These are phyloP conservation scores for Listrodromus nycthemerus DNA, from an alignment of 2,888 invertebrate species.

Conservation along the genomic window DNA sequence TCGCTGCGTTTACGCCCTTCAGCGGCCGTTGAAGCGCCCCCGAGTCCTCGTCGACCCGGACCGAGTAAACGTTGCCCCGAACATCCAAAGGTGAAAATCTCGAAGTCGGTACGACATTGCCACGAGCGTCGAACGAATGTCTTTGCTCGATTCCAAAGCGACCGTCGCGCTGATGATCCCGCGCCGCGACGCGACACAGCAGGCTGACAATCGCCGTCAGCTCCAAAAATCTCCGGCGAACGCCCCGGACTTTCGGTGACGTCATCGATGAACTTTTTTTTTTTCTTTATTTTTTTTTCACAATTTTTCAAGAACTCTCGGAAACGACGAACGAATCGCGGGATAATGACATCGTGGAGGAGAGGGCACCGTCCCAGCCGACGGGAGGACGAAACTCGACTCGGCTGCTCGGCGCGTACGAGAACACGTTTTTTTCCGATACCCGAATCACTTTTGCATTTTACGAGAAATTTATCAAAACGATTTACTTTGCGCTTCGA, in stretches of 20 bases:
- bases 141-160: neutral
- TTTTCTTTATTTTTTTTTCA: neutral
- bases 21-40: neutral
- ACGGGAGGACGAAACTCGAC: neutral
- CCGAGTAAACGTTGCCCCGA: constrained; percentile 13
- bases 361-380: constrained; percentile 1
- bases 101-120: constrained; percentile 29
- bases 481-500: neutral
- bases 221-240: neutral
- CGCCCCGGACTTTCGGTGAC: constrained; percentile 14
- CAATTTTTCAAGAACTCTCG: neutral
- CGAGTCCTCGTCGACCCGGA: constrained; percentile 24
- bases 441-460: constrained; percentile 1
- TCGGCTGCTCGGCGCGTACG: constrained; percentile 31
- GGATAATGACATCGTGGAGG: constrained; percentile 12
- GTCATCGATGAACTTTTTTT: neutral
- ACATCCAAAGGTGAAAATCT: constrained; percentile 30
- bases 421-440: constrained; percentile 17
- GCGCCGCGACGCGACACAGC: neutral
- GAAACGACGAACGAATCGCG: neutral
- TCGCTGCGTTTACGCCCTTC: constrained; percentile 20
- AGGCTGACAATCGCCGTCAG: neutral
- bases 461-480: neutral
- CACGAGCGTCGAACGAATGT: neutral
- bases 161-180: constrained; percentile 22